Evolutionary conservation across 2,888 invertebrate species (phyloP).

Genomic region (Lepidochitona cinerea): DNA sequence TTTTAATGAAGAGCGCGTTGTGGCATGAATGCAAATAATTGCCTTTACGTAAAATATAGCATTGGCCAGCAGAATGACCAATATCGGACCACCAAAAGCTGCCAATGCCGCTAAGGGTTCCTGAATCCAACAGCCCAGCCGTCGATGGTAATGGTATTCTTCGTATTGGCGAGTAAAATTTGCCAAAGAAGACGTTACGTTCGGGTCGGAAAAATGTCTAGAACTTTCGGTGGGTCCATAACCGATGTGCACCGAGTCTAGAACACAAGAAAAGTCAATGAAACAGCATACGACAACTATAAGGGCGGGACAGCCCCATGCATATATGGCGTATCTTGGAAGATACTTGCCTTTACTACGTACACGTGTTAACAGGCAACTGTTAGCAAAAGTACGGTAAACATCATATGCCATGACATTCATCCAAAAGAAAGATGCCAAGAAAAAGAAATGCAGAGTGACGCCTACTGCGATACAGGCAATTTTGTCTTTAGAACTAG

Average conservation of each 20-base stretch:
- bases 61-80: slow-evolving; percentile 51
- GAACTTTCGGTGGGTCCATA: slow-evolving; percentile 29
- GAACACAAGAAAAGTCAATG: slow-evolving; percentile 54
- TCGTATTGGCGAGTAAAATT: not conserved
- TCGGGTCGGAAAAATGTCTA: not conserved
- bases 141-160: not conserved
- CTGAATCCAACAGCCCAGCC: slow-evolving; percentile 58
- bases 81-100: slow-evolving; percentile 57
- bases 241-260: slow-evolving; percentile 41
- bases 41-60: slow-evolving; percentile 52
- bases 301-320: slow-evolving; percentile 78
- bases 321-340: slow-evolving; percentile 74
- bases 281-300: slow-evolving; percentile 67
- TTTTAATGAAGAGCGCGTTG: not conserved
- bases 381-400: slow-evolving; percentile 70
- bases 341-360: slow-evolving; percentile 48
- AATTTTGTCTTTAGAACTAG: slow-evolving; percentile 56
- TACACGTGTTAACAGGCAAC: slow-evolving; percentile 60
- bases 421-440: slow-evolving; percentile 80
- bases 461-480: slow-evolving; percentile 74
- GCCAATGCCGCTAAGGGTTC: slow-evolving; percentile 51
- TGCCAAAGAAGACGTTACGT: not conserved
- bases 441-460: slow-evolving; percentile 78
- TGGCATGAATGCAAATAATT: slow-evolving; percentile 53
- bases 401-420: slow-evolving; percentile 77